Conservation (phyloP, 2,113 vertebrate species). For the Pampusana beccarii region DNA sequence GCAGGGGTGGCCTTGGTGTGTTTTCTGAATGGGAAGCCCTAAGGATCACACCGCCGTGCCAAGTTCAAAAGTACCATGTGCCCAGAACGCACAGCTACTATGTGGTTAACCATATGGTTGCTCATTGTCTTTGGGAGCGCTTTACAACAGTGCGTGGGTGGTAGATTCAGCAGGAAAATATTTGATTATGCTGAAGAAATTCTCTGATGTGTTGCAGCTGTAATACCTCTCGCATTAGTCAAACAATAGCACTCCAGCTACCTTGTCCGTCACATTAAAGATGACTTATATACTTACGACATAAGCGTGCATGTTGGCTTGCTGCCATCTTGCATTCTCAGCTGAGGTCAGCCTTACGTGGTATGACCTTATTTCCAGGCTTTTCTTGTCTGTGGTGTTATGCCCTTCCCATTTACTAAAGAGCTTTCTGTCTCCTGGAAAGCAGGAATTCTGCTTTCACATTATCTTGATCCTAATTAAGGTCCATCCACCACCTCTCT, state of each 20-base stretch:
- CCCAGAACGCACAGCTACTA: not conserved
- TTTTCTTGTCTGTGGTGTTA: not conserved
- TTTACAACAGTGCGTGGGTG: constrained; percentile 60
- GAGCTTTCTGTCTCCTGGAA: not conserved
- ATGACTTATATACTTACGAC: not conserved
- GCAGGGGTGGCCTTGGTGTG: not conserved
- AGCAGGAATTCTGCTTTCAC: not conserved
- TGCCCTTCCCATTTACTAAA: not conserved
- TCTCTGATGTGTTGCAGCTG: constrained; percentile 67
- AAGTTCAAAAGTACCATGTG: not conserved
- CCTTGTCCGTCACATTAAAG: constrained; percentile 9
- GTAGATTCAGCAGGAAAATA: constrained; percentile 66
- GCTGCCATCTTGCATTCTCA: not conserved
- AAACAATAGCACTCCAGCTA: constrained; percentile 46
- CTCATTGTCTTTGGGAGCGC: constrained; percentile 39
- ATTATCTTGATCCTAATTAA: not conserved
- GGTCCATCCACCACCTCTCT: not conserved
- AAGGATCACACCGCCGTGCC: not conserved
- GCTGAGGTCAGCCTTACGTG: not conserved
- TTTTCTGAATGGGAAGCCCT: not conserved
- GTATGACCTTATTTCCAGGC: not conserved
- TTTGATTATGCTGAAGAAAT: constrained; percentile 59
- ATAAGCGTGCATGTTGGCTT: not conserved
- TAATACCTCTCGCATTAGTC: constrained; percentile 44
- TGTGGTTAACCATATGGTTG: not conserved